phyloP scores from a whole-genome alignment of 2,797 vertebrate species.

The Thunnus albacares region DNA sequence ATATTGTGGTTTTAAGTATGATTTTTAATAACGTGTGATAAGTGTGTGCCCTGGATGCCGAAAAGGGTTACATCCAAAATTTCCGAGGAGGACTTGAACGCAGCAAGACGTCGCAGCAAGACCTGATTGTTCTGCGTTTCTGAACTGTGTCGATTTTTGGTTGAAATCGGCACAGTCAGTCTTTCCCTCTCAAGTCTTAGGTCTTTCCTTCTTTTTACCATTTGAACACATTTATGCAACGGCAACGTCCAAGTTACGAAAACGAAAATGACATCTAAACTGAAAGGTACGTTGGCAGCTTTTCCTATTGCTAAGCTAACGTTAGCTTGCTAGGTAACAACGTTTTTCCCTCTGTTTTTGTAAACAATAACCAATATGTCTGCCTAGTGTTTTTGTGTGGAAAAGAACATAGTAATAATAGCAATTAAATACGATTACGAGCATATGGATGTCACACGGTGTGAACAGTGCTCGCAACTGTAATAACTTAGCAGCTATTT shows the following conservation, averaged over 20 bases:
- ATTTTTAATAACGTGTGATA: background rate
- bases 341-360: background rate
- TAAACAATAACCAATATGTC: background rate
- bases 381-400: accelerated
- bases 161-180: accelerated
- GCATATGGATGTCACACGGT: accelerated
- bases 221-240: background rate
- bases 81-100: slow-evolving; percentile 48
- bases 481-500: background rate
- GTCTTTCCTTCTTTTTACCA: too few species aligned
- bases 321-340: slow-evolving; percentile 6
- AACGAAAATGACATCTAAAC: slow-evolving; percentile 84
- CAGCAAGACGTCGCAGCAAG: background rate
- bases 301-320: slow-evolving; percentile 36
- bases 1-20: background rate
- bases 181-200: accelerated
- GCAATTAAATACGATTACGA: accelerated
- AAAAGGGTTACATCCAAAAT: background rate
- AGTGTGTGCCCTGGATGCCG: background rate
- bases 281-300: slow-evolving; percentile 80
- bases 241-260: slow-evolving; percentile 9
- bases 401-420: accelerated
- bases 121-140: background rate
- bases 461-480: background rate
- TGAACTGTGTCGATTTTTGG: background rate